phyloP scores from a whole-genome alignment of 2,888 invertebrate genomes.

The Tortricodes alternella region DNA sequence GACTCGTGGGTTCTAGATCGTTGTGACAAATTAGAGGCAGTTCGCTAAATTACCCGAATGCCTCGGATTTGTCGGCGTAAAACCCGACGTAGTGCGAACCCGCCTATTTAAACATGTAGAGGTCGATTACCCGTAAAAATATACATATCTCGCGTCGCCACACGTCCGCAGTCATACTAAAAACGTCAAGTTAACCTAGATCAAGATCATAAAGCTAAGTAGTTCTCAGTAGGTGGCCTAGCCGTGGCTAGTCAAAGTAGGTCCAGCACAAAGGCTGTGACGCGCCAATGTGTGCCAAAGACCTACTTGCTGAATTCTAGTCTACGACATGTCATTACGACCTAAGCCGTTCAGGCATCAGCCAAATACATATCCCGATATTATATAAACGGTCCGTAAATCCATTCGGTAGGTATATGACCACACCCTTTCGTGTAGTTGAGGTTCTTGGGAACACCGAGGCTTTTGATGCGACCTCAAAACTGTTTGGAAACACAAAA shows the following conservation, averaged over 20 bases:
- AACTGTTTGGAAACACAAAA: slow-evolving; percentile 9
- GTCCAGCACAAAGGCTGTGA: slow-evolving; percentile 18
- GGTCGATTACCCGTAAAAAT: slow-evolving; percentile 16
- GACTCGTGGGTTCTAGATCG: background rate
- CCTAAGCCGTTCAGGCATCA: background rate
- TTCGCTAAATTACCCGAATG: slow-evolving; percentile 20
- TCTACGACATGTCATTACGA: background rate
- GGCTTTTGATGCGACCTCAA: slow-evolving; percentile 5
- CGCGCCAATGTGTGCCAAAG: background rate
- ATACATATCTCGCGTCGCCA: background rate
- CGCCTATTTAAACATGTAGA: background rate
- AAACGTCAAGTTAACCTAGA: slow-evolving; percentile 6
- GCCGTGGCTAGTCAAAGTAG: slow-evolving; percentile 11
- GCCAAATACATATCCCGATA: too few species aligned
- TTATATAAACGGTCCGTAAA: too few species aligned
- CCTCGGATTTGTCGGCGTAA: background rate
- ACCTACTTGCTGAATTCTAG: slow-evolving; percentile 18
- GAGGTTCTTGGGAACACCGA: background rate
- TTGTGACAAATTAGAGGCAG: slow-evolving; percentile 17
- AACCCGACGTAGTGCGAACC: background rate
- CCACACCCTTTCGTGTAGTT: slow-evolving; percentile 1
- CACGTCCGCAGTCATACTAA: background rate
- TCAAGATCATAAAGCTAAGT: slow-evolving; percentile 9
- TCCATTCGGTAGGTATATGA: too few species aligned
- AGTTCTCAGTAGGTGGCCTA: slow-evolving; percentile 8